These are phyloP conservation scores for Brevimyrus niger DNA, from an alignment of 2,113 vertebrate genomes.

Conservation along the genomic window DNA sequence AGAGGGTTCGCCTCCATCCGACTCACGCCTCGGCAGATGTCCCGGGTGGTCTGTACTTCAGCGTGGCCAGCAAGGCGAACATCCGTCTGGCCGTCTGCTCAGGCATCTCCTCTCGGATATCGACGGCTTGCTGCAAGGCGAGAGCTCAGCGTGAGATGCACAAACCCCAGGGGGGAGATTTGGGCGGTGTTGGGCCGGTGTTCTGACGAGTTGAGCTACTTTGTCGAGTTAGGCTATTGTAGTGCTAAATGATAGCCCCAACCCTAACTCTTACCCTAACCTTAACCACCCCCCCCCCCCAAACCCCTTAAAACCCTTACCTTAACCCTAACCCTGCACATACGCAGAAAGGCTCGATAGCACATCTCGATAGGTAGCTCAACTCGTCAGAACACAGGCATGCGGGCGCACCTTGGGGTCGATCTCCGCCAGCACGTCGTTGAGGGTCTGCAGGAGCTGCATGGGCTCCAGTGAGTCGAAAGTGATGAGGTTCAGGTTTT, in stretches of 20 bases:
- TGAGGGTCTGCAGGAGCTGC: constrained; percentile 88
- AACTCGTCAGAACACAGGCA: too few species aligned
- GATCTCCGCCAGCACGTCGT: constrained; percentile 87
- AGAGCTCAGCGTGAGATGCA: background rate
- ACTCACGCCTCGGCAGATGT: constrained; percentile 73
- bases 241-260: too few species aligned
- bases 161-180: background rate
- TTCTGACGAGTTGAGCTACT: too few species aligned
- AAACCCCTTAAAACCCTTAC: too few species aligned
- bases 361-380: too few species aligned
- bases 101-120: constrained; percentile 90
- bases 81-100: constrained; percentile 92
- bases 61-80: constrained; percentile 76
- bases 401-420: constrained; percentile 79
- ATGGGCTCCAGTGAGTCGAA: constrained; percentile 88
- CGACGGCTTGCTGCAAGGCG: constrained; percentile 73
- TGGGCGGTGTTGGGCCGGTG: background rate
- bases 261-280: too few species aligned
- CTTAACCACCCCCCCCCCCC: too few species aligned
- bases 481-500: constrained; percentile 87
- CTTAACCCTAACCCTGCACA: too few species aligned
- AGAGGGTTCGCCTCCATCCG: background rate
- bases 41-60: constrained; percentile 89
- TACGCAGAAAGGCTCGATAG: too few species aligned
- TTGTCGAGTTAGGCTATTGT: too few species aligned